These are phyloP conservation scores for Acheta domesticus DNA, from an alignment of 2,888 invertebrate genomes.

Conservation along the genomic window DNA sequence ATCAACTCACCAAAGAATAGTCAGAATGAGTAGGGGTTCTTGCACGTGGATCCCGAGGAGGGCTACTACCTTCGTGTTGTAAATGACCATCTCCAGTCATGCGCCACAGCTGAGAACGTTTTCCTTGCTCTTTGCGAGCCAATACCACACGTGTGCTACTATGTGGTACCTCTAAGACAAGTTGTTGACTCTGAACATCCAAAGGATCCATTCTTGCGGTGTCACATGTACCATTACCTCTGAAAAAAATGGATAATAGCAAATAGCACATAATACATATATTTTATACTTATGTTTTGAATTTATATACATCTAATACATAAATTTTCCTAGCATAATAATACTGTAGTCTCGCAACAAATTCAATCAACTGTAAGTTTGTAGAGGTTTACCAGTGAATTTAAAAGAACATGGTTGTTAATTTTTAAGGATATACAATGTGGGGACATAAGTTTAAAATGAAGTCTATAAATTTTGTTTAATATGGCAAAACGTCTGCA, in stretches of 20 bases:
- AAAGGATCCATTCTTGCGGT: constrained; percentile 41
- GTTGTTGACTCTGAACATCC: constrained; percentile 66
- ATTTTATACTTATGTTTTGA: no score
- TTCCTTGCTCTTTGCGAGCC: constrained; percentile 66
- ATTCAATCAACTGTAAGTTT: no score
- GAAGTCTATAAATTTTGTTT: no score
- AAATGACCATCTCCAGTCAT: constrained; percentile 85
- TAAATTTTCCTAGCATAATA: background rate
- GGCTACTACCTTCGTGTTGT: constrained; percentile 80
- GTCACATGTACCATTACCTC: constrained; percentile 30
- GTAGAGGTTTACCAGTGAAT: no score
- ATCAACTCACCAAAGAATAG: constrained; percentile 28
- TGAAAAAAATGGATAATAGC: background rate
- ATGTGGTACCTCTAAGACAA: constrained; percentile 75
- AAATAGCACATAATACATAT: background rate
- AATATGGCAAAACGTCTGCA: no score
- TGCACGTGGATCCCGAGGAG: constrained; percentile 47
- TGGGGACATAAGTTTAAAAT: no score
- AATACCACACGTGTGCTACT: constrained; percentile 63
- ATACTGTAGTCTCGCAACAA: no score
- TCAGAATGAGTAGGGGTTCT: constrained; percentile 34
- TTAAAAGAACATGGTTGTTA: no score
- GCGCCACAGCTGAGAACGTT: constrained; percentile 87
- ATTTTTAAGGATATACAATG: no score
- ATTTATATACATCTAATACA: no score